Conservation (phyloP, 1,140 invertebrate species). For the Temnothorax nylanderi region DNA sequence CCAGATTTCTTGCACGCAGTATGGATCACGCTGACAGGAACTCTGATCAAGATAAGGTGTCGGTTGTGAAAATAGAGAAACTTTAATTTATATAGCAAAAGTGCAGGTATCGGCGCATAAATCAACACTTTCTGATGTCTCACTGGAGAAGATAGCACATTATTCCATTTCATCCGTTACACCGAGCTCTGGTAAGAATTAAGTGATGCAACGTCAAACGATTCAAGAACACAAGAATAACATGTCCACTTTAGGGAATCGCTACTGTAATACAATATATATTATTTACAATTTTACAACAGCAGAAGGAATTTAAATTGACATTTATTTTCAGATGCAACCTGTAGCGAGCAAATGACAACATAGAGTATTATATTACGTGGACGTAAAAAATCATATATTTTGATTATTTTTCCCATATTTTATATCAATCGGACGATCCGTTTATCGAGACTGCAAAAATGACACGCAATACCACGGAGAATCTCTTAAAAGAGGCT, state of each 20-base stretch:
- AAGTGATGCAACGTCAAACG: background rate
- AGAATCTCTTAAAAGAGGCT: conserved; percentile 88
- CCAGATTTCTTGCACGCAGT: conserved; percentile 26
- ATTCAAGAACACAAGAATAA: background rate
- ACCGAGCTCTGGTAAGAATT: background rate
- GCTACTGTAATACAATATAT: background rate
- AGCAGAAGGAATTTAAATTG: background rate
- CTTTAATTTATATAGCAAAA: background rate
- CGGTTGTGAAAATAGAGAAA: background rate
- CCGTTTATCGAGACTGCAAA: background rate
- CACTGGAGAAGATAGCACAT: background rate
- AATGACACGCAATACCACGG: conserved; percentile 31
- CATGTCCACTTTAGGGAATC: background rate
- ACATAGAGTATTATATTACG: background rate
- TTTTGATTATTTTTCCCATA: background rate
- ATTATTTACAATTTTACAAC: background rate
- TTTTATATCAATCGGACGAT: background rate
- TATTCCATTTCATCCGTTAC: background rate
- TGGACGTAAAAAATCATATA: background rate
- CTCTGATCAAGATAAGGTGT: background rate
- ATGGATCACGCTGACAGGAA: background rate
- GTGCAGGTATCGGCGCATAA: background rate
- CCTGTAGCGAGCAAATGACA: background rate
- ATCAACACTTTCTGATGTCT: background rate
- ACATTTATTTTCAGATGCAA: background rate